Percentiles rank a stretch among this genome's conserved stretches.
Conservation (phyloP, 2,113 vertebrate species). For the Melanostigma gelatinosum region DNA sequence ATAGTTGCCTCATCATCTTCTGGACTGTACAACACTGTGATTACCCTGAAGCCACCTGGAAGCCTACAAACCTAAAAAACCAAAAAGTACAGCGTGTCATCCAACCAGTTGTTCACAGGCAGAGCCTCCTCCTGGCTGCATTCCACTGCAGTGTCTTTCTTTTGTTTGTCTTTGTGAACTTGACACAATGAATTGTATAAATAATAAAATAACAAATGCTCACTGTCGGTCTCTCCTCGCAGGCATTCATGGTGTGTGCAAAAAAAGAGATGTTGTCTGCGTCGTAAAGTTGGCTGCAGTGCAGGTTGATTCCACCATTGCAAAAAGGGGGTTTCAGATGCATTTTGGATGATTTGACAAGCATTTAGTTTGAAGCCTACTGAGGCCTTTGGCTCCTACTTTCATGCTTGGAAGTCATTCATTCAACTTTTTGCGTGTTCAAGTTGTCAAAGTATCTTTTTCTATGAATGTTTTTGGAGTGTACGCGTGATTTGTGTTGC, state of each 20-base stretch:
- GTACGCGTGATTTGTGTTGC: too few relatives aligned
- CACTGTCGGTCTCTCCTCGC: not conserved
- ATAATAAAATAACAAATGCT: not conserved
- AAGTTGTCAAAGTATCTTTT: not conserved
- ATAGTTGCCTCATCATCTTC: too few relatives aligned
- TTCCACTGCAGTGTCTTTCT: not conserved
- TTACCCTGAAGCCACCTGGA: not conserved
- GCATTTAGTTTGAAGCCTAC: not conserved
- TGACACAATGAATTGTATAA: not conserved
- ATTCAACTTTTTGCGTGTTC: not conserved
- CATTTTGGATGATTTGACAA: not conserved
- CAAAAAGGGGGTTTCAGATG: not conserved
- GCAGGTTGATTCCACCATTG: not conserved
- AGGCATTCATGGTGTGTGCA: not conserved
- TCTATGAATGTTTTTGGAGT: not conserved
- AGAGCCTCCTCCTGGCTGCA: not conserved
- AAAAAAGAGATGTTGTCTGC: not conserved
- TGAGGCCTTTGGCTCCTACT: too few relatives aligned
- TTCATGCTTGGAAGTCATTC: not conserved
- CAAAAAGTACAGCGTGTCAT: not conserved
- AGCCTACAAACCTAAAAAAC: too few relatives aligned
- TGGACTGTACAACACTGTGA: not conserved
- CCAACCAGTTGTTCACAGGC: too few relatives aligned
- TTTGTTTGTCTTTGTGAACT: not conserved
- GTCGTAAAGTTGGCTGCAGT: not conserved